Percentiles rank a stretch among this genome's conserved stretches.
These are phyloP conservation scores for Macropodus opercularis DNA, from an alignment of 2,797 vertebrate species.

Conservation along the genomic window DNA sequence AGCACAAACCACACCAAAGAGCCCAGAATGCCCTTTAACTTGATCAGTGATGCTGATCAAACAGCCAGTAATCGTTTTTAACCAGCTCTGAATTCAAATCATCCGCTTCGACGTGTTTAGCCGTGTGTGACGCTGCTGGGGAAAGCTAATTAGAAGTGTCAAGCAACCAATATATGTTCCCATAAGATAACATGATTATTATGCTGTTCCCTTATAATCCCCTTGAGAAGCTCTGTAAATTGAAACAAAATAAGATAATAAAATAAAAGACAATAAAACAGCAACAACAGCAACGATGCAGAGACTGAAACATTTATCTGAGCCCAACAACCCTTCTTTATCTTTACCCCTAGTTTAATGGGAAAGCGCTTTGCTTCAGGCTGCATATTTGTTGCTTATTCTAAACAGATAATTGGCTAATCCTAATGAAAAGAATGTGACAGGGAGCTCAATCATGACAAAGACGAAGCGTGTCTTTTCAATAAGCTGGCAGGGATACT, in stretches of 20 bases:
- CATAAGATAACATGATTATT: conserved; percentile 7
- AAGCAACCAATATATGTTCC: conserved; percentile 23
- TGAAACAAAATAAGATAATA: conserved; percentile 13
- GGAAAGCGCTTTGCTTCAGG: neutral
- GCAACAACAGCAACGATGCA: conserved; percentile 3
- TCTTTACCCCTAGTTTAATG: conserved; percentile 6
- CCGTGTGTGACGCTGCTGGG: neutral
- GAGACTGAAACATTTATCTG: conserved; percentile 9
- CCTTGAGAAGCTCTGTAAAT: conserved; percentile 10
- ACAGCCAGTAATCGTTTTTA: neutral
- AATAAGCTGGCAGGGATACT: conserved; percentile 9
- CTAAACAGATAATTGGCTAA: conserved; percentile 22
- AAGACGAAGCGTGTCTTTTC: conserved; percentile 26
- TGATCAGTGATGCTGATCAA: neutral
- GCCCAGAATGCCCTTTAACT: neutral
- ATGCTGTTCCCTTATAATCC: conserved; percentile 10
- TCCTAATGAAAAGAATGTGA: conserved; percentile 2
- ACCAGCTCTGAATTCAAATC: neutral
- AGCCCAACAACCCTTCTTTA: conserved; percentile 8
- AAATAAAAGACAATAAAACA: conserved; percentile 6
- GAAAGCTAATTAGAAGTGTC: conserved; percentile 7
- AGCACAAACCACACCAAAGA: neutral
- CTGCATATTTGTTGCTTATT: conserved; percentile 22
- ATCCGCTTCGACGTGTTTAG: neutral
- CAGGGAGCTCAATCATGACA: conserved; percentile 8